Percentiles rank a stretch among this genome's conserved stretches.
Conservation (phyloP, 2,113 vertebrate species). For the Axis porcinus region DNA sequence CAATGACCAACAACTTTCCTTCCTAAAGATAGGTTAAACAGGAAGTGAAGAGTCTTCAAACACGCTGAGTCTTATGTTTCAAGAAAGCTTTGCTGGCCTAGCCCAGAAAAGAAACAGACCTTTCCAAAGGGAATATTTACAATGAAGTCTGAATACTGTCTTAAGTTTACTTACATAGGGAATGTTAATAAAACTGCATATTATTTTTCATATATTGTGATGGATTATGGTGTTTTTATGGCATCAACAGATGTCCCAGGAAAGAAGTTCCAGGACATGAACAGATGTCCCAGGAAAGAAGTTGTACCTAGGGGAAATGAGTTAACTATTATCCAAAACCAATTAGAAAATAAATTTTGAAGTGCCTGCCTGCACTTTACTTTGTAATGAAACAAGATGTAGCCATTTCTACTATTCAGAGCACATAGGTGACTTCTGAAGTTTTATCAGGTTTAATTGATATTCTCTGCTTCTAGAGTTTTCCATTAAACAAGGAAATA, state of each 20-base stretch:
- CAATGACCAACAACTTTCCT: background rate
- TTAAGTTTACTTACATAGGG: background rate
- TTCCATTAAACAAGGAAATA: background rate
- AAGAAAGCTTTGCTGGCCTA: background rate
- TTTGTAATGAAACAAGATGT: background rate
- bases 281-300: background rate
- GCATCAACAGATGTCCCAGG: background rate
- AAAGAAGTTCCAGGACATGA: background rate
- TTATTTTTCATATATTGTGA: background rate
- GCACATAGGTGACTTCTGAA: background rate
- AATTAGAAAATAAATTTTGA: background rate
- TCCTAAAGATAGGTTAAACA: background rate
- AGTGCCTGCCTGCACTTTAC: background rate
- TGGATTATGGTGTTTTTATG: background rate
- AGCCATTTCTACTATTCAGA: background rate
- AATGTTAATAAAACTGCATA: background rate
- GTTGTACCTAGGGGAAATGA: background rate
- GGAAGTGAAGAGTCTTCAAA: background rate
- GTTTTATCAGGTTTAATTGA: background rate
- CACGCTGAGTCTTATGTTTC: background rate
- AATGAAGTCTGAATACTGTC: background rate
- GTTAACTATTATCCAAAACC: background rate
- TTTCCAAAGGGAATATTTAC: background rate
- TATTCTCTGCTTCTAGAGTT: background rate
- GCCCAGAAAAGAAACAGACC: background rate